Base-by-base conservation (phyloP, 2,113 vertebrate genomes). In the Hypanus sabinus region DNA sequence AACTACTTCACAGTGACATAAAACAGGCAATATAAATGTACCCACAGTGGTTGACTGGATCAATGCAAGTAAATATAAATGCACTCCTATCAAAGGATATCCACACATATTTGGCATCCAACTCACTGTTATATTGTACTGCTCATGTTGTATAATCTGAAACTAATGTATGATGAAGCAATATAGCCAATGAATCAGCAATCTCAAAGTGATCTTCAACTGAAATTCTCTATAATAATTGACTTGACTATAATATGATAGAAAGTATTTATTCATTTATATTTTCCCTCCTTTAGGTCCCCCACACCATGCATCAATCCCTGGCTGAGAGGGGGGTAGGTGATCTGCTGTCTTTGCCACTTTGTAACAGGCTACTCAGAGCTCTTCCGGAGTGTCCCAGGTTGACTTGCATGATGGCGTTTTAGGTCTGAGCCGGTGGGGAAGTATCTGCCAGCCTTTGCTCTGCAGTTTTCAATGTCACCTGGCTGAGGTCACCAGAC, bases 331-430 rank as follows among this genome's bases (percentile, higher is more conserved):
- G 91, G 91, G 91, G 91, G 70, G 91, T 93, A 93, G 91, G 91
- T 93, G 91, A 93, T 93, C 70, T 93, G 91, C 91, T 93, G 91
- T 73, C 91, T 93, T 93, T 93, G 91, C 91, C 91, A 93, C 91
- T 93, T 93, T 93, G 91, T 93, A 93, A 73, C 91, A 93, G 68
- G 91, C 91, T 93, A 73, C 91, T 73, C 70, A 73, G 70, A 93
- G 91, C 91, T 93, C 68, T 93, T 73, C 70, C 91, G 70, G 91
- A 93, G 70, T 93, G 91, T 93, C 91, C 91, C 91, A 93, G 91
- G 91, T 73, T 93, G 91, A 93, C 91, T 93, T 93, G 91, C 91
- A 71, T 93, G 91, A 73, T 93, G 91, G 38, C 60, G 85, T 73
- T 93, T 73, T 93, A 38, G 38, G 68, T 93, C 91, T 93, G 91